phyloP scores from a whole-genome alignment of 2,113 vertebrate species.

The Bubo scandiacus region DNA sequence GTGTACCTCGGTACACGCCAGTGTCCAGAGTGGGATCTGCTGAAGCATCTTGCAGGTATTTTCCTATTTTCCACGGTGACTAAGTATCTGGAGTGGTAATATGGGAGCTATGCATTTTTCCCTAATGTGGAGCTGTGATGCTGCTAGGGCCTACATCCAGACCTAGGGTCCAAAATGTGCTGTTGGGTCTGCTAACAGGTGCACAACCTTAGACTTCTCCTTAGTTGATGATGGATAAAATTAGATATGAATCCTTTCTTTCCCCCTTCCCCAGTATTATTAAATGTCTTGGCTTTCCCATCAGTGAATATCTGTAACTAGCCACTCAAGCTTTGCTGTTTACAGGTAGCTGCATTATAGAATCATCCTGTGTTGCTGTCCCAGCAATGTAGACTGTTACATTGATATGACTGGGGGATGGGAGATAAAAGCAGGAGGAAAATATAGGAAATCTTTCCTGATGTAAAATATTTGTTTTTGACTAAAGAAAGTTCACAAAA shows the following conservation, averaged over 20 bases:
- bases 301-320: not conserved
- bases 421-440: not conserved
- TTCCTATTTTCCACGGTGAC: not conserved
- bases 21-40: not conserved
- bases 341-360: not conserved
- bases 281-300: not conserved
- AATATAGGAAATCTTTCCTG: not conserved
- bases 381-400: not conserved
- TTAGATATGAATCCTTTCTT: not conserved
- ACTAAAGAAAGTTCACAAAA: not conserved
- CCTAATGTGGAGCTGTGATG: not conserved
- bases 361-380: not conserved
- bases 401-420: not conserved
- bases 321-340: not conserved
- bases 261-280: not conserved
- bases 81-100: not conserved
- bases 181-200: not conserved
- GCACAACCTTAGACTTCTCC: not conserved
- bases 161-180: not conserved
- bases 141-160: not conserved
- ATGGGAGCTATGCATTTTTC: not conserved
- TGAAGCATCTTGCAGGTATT: not conserved
- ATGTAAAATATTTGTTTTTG: not conserved
- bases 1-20: accelerated
- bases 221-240: not conserved